phyloP scores from a whole-genome alignment of 37 sponge, comb jelly and placozoan species.

The Aplysina aerophoba region DNA sequence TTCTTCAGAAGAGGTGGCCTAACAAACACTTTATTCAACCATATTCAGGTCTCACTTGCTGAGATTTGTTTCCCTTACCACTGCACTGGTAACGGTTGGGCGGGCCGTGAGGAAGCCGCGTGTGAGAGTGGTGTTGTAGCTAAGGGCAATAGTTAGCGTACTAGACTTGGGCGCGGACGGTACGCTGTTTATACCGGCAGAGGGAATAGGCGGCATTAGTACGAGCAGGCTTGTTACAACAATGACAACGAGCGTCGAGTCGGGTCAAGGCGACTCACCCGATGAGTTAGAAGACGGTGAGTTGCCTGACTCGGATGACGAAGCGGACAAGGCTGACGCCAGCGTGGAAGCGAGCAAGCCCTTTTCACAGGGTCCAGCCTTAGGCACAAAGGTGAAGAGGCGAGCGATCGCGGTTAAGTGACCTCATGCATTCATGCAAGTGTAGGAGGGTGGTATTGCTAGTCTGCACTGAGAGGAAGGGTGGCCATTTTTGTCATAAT shows the following conservation, averaged over 20 bases:
- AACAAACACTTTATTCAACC: background rate
- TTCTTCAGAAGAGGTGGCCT: conserved; percentile 21
- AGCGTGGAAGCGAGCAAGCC: background rate
- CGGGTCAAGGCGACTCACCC: background rate
- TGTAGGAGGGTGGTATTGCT: too few species aligned
- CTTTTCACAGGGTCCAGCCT: background rate
- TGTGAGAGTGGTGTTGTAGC: background rate
- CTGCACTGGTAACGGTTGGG: background rate
- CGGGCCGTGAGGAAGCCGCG: background rate
- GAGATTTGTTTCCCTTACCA: background rate
- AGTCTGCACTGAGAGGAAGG: too few species aligned
- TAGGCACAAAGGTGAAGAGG: too few species aligned
- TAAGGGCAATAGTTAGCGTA: too few species aligned
- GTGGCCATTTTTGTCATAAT: too few species aligned
- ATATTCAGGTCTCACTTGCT: background rate
- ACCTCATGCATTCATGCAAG: too few species aligned
- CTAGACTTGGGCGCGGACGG: too few species aligned
- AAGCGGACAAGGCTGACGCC: background rate
- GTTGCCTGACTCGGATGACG: conserved; percentile 10
- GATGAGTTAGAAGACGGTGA: conserved; percentile 29
- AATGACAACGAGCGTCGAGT: too few species aligned
- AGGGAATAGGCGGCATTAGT: too few species aligned
- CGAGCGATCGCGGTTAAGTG: too few species aligned
- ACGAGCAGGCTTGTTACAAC: too few species aligned
- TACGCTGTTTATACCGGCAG: too few species aligned